phyloP scores from a whole-genome alignment of 2,113 vertebrate species.

The Dinomys branickii region DNA sequence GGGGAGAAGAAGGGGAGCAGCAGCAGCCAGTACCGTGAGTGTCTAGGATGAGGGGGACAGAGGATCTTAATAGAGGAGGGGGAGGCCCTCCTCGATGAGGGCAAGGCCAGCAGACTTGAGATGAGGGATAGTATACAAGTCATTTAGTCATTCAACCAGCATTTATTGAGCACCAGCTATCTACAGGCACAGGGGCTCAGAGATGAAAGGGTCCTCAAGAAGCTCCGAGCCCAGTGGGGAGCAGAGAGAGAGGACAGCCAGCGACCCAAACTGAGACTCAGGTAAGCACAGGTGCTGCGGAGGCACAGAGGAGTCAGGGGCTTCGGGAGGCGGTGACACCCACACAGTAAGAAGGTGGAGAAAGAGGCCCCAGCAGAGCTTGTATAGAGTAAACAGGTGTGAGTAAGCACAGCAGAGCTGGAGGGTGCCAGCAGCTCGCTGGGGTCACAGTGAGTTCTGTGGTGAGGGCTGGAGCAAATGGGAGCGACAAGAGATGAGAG shows the following conservation, averaged over 20 bases:
- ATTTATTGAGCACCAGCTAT: background rate
- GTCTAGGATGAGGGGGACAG: background rate
- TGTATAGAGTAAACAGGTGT: background rate
- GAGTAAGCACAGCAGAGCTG: background rate
- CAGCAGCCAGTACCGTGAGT: background rate
- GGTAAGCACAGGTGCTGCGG: background rate
- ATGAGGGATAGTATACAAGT: too few relatives aligned
- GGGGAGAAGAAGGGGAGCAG: background rate
- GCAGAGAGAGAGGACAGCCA: background rate
- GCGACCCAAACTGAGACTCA: background rate
- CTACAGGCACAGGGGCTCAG: background rate
- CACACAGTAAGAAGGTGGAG: background rate
- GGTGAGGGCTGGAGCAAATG: accelerated
- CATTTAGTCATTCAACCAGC: background rate
- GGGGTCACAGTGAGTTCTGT: accelerated
- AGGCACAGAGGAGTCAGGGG: background rate
- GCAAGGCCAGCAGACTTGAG: background rate
- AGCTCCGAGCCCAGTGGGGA: background rate
- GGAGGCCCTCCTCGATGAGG: background rate
- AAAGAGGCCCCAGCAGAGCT: background rate
- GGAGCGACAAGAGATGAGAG: background rate
- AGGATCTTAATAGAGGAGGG: background rate
- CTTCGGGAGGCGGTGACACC: background rate
- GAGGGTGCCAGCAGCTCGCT: background rate
- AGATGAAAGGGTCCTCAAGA: too few relatives aligned